Conservation (phyloP, 2,797 vertebrate genomes). For the Taeniopygia guttata region DNA sequence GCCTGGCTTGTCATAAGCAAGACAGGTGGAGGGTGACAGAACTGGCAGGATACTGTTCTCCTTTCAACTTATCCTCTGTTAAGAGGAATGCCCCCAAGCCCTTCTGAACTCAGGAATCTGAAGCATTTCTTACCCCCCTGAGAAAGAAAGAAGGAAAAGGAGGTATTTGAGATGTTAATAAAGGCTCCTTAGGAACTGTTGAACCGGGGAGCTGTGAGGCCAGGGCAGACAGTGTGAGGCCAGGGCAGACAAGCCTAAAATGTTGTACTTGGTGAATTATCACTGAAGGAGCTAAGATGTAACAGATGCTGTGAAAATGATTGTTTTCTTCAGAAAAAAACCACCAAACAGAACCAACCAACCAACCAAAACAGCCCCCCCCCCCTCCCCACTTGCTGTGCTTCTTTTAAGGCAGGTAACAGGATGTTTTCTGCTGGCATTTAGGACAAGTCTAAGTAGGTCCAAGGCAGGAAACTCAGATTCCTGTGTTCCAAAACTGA, state of each 20-base stretch:
- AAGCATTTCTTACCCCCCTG: constrained; percentile 56
- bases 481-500: neutral
- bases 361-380: neutral
- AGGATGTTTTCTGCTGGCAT: neutral
- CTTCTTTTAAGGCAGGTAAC: neutral
- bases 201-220: neutral
- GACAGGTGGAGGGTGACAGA: neutral
- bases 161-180: constrained; percentile 39
- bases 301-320: neutral
- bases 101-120: constrained; percentile 62
- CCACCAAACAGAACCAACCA: too few species aligned
- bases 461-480: neutral
- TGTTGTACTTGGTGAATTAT: neutral
- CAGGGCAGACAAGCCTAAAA: neutral
- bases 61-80: neutral
- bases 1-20: neutral
- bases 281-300: neutral
- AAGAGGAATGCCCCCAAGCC: neutral
- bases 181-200: constrained; percentile 40
- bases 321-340: neutral
- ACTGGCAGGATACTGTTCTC: neutral
- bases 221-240: neutral
- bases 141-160: constrained; percentile 42
- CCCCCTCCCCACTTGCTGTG: neutral
- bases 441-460: neutral